Evolutionary conservation across 2,113 vertebrate genomes (phyloP).

Genomic region (Erinaceus europaeus): DNA sequence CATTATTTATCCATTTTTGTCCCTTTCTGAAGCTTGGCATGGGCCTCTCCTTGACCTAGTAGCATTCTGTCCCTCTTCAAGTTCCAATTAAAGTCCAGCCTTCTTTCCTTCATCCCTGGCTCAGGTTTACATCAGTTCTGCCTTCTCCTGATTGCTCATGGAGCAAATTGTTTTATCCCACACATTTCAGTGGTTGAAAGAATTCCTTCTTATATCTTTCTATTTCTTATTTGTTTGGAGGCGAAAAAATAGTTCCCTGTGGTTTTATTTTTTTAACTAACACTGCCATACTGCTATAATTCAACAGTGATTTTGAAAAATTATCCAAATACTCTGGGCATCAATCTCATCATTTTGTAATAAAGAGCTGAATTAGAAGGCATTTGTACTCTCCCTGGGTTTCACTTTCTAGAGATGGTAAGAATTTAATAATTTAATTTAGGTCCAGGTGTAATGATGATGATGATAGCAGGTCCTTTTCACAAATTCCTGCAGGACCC

Average conservation of each 20-base stretch:
- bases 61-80: neutral
- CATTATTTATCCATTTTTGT: neutral
- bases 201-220: neutral
- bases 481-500: neutral
- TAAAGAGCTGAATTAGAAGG: neutral
- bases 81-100: neutral
- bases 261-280: too few species aligned
- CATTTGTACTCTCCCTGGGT: neutral
- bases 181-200: neutral
- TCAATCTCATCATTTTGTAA: neutral
- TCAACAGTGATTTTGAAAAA: neutral
- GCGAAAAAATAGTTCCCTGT: neutral
- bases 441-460: neutral
- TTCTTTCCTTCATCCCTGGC: neutral
- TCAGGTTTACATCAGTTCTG: neutral
- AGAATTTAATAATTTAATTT: neutral
- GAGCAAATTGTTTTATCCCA: neutral
- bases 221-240: constrained; percentile 3
- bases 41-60: neutral
- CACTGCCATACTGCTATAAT: neutral
- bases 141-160: neutral
- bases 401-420: neutral
- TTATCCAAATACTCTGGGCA: neutral
- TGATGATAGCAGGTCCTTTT: neutral
- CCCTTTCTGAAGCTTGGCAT: neutral